Evolutionary conservation across 1,140 invertebrate species (phyloP).

Genomic region (Halictus rubicundus): DNA sequence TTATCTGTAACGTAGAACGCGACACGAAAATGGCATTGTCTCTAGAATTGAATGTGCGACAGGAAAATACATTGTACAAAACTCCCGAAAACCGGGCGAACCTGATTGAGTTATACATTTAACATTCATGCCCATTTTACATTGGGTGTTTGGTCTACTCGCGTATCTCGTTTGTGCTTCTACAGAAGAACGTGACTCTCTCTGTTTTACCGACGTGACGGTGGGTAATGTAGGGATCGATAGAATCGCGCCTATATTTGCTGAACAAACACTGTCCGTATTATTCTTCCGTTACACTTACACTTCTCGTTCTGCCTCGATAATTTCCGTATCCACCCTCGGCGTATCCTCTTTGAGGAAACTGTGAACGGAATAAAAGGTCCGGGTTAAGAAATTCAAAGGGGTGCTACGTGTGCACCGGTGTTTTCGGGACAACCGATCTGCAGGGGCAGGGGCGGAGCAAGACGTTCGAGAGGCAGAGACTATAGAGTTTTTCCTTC

Average conservation of each 20-base stretch:
- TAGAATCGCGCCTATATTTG: neutral
- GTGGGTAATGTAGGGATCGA: neutral
- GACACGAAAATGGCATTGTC: no score
- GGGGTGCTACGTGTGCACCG: neutral
- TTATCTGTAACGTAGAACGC: no score
- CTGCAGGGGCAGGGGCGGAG: neutral
- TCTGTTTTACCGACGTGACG: neutral
- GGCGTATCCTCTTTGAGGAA: slow-evolving; percentile 79
- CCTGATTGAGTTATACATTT: no score
- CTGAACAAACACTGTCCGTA: neutral
- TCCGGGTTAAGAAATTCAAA: neutral
- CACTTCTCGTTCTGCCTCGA: slow-evolving; percentile 77
- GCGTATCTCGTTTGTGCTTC: neutral
- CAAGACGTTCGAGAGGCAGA: no score
- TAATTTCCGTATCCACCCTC: slow-evolving; percentile 78
- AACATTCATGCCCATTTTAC: no score
- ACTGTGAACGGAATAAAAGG: slow-evolving; percentile 68
- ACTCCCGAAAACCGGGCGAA: no score
- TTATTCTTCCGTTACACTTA: slow-evolving; percentile 69
- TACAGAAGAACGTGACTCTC: neutral
- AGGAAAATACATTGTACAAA: no score
- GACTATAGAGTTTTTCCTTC: no score
- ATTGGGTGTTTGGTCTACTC: no score
- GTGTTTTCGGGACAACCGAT: neutral
- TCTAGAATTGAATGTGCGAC: no score